These are phyloP conservation scores for Denticeps clupeoides DNA, from an alignment of 2,797 vertebrate species.

Conservation along the genomic window DNA sequence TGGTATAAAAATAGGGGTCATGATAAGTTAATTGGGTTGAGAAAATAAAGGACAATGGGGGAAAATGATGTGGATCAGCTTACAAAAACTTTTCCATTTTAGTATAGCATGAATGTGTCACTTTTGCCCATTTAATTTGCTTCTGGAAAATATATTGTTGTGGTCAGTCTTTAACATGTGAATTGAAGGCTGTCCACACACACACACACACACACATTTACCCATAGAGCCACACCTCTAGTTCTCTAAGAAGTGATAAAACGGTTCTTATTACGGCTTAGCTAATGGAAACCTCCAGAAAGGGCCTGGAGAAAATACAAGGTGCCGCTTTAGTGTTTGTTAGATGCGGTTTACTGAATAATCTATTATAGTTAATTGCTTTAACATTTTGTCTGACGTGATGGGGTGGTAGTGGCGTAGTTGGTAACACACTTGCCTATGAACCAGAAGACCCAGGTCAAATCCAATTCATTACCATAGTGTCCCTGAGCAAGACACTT, in stretches of 20 bases:
- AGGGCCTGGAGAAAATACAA: slow-evolving; percentile 14
- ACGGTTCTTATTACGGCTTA: slow-evolving; percentile 31
- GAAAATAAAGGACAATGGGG: slow-evolving; percentile 44
- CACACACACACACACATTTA: background rate
- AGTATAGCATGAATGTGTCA: slow-evolving; percentile 42
- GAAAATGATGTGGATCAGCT: slow-evolving; percentile 48
- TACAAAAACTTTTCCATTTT: slow-evolving; percentile 55
- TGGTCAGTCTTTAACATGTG: slow-evolving; percentile 36
- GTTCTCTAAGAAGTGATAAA: slow-evolving; percentile 40
- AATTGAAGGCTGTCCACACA: slow-evolving; percentile 29
- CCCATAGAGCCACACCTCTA: background rate
- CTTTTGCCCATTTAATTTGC: slow-evolving; percentile 30
- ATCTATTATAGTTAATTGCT: too few relatives aligned
- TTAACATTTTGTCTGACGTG: slow-evolving; percentile 20
- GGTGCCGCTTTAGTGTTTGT: slow-evolving; percentile 22
- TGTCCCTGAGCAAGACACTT: too few relatives aligned
- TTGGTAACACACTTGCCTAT: too few relatives aligned
- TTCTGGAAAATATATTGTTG: slow-evolving; percentile 41
- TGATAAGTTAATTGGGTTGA: too few relatives aligned
- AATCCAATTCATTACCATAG: too few relatives aligned
- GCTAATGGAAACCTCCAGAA: slow-evolving; percentile 43
- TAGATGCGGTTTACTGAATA: too few relatives aligned
- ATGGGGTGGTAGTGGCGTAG: too few relatives aligned
- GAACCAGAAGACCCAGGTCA: too few relatives aligned
- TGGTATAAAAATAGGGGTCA: too few relatives aligned